A percentile compares a stretch with the other conserved stretches of the same genome.
Evolutionary conservation across 2,113 vertebrate species (phyloP).

Genomic region (Siniperca knerii): DNA sequence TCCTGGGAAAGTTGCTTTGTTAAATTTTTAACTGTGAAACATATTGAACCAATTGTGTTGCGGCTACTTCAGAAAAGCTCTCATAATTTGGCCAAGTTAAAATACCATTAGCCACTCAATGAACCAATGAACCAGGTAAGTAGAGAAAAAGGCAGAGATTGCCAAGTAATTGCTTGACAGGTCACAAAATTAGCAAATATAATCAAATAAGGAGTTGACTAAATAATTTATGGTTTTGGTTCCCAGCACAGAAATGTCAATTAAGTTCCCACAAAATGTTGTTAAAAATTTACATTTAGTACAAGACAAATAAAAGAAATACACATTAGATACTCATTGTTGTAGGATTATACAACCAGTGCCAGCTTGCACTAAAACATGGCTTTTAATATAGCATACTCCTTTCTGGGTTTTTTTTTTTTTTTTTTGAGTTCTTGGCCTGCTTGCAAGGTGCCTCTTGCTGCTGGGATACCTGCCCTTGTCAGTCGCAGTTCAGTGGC

Average conservation of each 20-base stretch:
- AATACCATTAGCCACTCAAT: slow-evolving; percentile 81
- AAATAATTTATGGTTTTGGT: slow-evolving; percentile 70
- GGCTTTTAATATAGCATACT: slow-evolving; percentile 6
- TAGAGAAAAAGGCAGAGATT: slow-evolving; percentile 74
- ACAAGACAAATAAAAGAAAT: not conserved
- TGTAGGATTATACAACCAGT: not conserved
- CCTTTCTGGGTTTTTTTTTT: not conserved
- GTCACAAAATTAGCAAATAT: slow-evolving; percentile 81
- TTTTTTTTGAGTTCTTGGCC: slow-evolving; percentile 38
- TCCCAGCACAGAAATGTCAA: slow-evolving; percentile 14
- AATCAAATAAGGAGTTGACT: slow-evolving; percentile 76
- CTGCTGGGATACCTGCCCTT: slow-evolving; percentile 67
- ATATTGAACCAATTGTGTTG: slow-evolving; percentile 70
- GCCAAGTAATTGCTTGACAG: slow-evolving; percentile 81
- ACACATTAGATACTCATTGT: not conserved
- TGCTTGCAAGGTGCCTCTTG: slow-evolving; percentile 60
- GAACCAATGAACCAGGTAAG: slow-evolving; percentile 82
- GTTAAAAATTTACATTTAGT: slow-evolving; percentile 6
- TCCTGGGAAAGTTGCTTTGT: slow-evolving; percentile 38
- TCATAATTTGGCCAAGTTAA: slow-evolving; percentile 76
- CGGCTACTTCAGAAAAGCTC: slow-evolving; percentile 57
- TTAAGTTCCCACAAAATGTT: not conserved
- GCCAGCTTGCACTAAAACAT: slow-evolving; percentile 8
- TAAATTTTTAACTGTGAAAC: slow-evolving; percentile 46
- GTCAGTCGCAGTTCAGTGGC: slow-evolving; percentile 71